A percentile compares a stretch with the other conserved stretches of the same genome.
These are phyloP conservation scores for Ochropacha duplaris DNA, from an alignment of 2,888 invertebrate genomes.

Conservation along the genomic window DNA sequence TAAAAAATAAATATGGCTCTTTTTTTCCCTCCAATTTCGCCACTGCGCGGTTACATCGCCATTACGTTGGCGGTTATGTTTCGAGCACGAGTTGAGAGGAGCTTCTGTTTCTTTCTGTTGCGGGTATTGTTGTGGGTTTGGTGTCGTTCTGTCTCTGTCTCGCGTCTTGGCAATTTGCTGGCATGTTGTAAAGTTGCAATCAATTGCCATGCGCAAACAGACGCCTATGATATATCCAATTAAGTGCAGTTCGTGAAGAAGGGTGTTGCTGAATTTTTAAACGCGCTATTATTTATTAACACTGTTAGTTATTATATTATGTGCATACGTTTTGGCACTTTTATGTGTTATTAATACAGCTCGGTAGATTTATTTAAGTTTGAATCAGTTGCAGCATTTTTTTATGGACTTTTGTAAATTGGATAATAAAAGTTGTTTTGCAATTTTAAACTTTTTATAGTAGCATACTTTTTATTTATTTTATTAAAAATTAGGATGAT, in stretches of 20 bases:
- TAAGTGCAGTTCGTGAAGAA: slow-evolving; percentile 58
- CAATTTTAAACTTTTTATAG: too few relatives aligned
- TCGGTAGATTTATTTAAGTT: too few relatives aligned
- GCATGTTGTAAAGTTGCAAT: slow-evolving; percentile 82
- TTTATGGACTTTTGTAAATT: too few relatives aligned
- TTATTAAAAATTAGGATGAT: too few relatives aligned
- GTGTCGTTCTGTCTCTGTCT: slow-evolving; percentile 44
- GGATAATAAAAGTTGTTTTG: too few relatives aligned
- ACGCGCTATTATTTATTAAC: slow-evolving; percentile 11
- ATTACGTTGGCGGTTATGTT: slow-evolving; percentile 48
- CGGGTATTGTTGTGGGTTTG: not conserved
- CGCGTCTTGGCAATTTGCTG: slow-evolving; percentile 73
- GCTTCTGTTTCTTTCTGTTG: slow-evolving; percentile 37
- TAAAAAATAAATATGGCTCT: slow-evolving; percentile 65
- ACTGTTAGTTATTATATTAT: slow-evolving; percentile 3
- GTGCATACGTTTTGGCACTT: not conserved
- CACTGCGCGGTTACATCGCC: slow-evolving; percentile 57
- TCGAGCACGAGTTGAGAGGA: slow-evolving; percentile 15
- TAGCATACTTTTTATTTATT: too few relatives aligned
- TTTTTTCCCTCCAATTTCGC: slow-evolving; percentile 44
- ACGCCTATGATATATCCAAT: slow-evolving; percentile 84
- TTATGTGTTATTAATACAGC: not conserved
- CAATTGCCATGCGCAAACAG: slow-evolving; percentile 84
- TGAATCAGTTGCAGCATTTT: too few relatives aligned
- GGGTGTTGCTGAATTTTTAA: slow-evolving; percentile 45